Conservation (phyloP, 2,797 vertebrate species). For the Balearica regulorum region DNA sequence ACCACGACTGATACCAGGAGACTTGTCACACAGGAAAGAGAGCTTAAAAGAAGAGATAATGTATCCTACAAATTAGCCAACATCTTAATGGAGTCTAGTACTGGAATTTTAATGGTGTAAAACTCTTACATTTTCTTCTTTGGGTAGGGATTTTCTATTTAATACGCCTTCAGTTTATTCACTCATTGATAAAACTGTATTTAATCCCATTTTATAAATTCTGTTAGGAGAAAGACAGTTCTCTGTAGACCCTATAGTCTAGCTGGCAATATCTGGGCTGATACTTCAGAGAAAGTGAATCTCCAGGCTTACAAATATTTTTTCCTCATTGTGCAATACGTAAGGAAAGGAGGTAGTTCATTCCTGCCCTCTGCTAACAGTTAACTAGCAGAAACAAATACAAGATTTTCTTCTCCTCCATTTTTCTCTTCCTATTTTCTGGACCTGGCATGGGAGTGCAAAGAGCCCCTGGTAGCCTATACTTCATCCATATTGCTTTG, state of each 20-base stretch:
- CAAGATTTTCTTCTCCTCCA: neutral
- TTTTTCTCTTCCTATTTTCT: neutral
- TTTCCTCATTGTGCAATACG: neutral
- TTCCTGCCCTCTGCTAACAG: neutral
- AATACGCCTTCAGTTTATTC: neutral
- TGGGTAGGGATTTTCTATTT: neutral
- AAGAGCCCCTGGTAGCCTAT: neutral
- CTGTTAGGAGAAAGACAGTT: neutral
- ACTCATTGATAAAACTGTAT: neutral
- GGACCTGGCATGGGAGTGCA: neutral
- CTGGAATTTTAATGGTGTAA: neutral
- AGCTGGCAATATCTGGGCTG: neutral
- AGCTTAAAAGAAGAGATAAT: neutral
- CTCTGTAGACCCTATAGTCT: neutral
- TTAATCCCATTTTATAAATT: conserved; percentile 42
- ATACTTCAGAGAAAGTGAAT: neutral
- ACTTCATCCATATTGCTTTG: neutral
- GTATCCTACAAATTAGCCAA: neutral
- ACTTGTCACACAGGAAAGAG: neutral
- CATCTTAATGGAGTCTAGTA: neutral
- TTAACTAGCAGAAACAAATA: neutral
- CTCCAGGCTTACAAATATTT: neutral
- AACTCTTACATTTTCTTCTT: neutral
- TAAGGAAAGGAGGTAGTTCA: neutral
- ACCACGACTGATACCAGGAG: neutral